phyloP scores from a whole-genome alignment of 2,888 invertebrate genomes.

The Brassicogethes aeneus region DNA sequence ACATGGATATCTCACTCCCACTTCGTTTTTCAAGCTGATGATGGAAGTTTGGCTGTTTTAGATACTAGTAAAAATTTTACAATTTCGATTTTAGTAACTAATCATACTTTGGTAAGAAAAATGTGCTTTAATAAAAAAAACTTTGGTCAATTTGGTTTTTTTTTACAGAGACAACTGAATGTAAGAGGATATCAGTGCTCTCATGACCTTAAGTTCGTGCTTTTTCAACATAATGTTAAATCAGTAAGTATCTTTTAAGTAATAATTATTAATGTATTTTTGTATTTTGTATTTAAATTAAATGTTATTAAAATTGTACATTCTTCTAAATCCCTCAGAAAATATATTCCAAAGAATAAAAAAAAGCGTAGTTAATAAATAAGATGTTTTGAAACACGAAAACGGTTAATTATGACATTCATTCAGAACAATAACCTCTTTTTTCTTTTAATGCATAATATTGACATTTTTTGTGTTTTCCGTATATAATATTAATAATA shows the following conservation, averaged over 20 bases:
- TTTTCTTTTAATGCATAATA: too few relatives aligned
- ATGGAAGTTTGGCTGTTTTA: constrained; percentile 71
- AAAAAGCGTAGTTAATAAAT: too few relatives aligned
- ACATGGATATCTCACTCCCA: constrained; percentile 76
- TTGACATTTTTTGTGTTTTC: too few relatives aligned
- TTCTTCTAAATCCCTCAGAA: too few relatives aligned
- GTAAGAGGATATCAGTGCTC: constrained; percentile 83
- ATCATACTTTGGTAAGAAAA: constrained; percentile 70
- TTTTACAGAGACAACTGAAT: constrained; percentile 72
- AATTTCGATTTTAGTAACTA: constrained; percentile 71
- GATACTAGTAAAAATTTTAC: constrained; percentile 68
- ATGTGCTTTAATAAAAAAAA: neutral
- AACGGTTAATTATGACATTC: too few relatives aligned
- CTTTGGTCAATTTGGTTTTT: constrained; percentile 2
- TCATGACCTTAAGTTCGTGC: constrained; percentile 74
- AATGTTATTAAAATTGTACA: too few relatives aligned
- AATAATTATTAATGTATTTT: too few relatives aligned
- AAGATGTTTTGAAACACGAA: too few relatives aligned
- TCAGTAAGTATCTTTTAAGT: constrained; percentile 52
- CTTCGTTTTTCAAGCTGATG: constrained; percentile 80
- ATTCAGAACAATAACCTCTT: too few relatives aligned
- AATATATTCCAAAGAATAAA: too few relatives aligned
- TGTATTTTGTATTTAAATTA: too few relatives aligned
- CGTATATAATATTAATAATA: too few relatives aligned
- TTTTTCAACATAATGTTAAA: constrained; percentile 84